Evolutionary conservation across 2,888 invertebrate species (phyloP), one percentile per base, ranked within the genome.

Genomic region (Nephrocerus scutellatus): DNA sequence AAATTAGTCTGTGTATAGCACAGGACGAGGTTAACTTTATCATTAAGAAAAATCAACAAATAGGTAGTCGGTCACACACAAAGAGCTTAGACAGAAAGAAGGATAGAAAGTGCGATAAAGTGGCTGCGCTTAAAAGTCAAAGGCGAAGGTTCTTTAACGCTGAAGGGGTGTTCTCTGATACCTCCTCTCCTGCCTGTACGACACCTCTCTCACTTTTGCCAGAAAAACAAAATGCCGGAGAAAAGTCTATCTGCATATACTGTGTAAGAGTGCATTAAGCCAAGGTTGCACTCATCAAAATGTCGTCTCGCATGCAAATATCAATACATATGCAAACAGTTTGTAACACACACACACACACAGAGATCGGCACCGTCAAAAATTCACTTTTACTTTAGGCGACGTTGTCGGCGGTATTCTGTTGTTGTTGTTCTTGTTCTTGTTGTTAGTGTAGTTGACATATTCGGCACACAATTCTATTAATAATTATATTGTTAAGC

Each of bases 301-400:
- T n/a, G n/a, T n/a, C 20, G 33, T 15, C 22, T 26, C 40, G 30
- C 37, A 16, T 25, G 36, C 33, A 31, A n/a, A 22, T 41, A 25
- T 30, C 39, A 26, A 15, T 24, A 6, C 19, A 35, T n/a, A n/a
- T n/a, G n/a, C n/a, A n/a, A n/a, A n/a, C n/a, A n/a, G n/a, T n/a
- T n/a, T n/a, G n/a, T n/a, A n/a, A n/a, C n/a, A n/a, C n/a, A n/a
- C n/a, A n/a, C n/a, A n/a, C n/a, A n/a, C n/a, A n/a, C n/a, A n/a
- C n/a, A n/a, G n/a, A n/a, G n/a, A n/a, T n/a, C n/a, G n/a, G n/a
- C n/a, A n/a, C 39, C 23, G 16, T 24, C 35, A 35, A 33, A 36
- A 44, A 46, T 47, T 50, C 48, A 50, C 50, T 50, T 50, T 50
- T 50, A 50, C 48, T 50, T 48, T 39, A 44, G 38, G 30, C 39